Percentiles rank a stretch among this genome's conserved stretches.
These are phyloP conservation scores for Yponomeuta cagnagella DNA, from an alignment of 2,888 invertebrate species.

Conservation along the genomic window DNA sequence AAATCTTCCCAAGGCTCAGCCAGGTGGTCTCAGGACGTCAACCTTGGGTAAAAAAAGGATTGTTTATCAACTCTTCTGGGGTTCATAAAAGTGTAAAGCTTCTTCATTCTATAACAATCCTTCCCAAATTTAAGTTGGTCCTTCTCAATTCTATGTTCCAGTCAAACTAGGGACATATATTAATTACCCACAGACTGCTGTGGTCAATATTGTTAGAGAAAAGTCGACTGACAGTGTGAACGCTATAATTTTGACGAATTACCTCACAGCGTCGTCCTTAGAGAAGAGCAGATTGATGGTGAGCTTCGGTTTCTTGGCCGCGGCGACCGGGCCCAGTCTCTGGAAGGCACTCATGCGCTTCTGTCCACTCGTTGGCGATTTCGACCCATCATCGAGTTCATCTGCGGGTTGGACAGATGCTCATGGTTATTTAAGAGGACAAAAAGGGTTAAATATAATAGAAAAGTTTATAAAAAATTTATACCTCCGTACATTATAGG, in stretches of 20 bases:
- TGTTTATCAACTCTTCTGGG: background rate
- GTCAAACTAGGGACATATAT: too few species aligned
- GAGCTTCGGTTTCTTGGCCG: constrained; percentile 55
- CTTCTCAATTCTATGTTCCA: too few species aligned
- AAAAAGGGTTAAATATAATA: background rate
- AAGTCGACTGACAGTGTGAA: background rate
- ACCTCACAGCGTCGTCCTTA: constrained; percentile 53
- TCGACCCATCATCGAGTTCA: background rate
- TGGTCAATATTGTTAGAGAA: background rate
- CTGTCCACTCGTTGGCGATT: constrained; percentile 24
- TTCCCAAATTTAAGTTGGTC: too few species aligned
- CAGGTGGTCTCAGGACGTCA: background rate
- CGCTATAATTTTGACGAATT: constrained; percentile 10
- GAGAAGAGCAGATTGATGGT: constrained; percentile 53
- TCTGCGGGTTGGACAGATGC: background rate
- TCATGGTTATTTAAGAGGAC: background rate
- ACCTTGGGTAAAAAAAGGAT: background rate
- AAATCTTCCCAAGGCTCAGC: background rate
- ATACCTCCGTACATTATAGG: too few species aligned
- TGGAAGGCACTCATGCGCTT: constrained; percentile 57
- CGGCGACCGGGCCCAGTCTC: constrained; percentile 48
- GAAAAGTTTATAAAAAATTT: background rate
- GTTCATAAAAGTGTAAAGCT: background rate
- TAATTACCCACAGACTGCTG: background rate
- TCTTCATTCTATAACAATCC: too few species aligned